Evolutionary conservation across 2,888 invertebrate species (phyloP).

Genomic region (Lumbricus terrestris): DNA sequence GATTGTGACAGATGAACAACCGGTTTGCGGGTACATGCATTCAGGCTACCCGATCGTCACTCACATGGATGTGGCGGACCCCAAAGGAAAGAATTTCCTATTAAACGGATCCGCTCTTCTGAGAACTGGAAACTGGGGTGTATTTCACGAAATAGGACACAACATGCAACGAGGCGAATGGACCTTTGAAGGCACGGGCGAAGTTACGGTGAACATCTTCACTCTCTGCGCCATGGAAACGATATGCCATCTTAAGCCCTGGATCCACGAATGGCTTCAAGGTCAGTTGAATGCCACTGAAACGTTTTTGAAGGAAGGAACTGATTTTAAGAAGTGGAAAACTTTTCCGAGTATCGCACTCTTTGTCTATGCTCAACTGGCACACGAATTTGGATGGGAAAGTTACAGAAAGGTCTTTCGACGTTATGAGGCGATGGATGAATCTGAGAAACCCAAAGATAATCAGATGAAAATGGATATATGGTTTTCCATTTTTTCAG

Average conservation of each 20-base stretch:
- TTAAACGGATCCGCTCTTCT: conserved; percentile 27
- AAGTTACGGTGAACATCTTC: conserved; percentile 44
- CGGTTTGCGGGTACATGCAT: conserved; percentile 41
- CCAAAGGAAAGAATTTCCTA: conserved; percentile 31
- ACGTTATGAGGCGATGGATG: not conserved
- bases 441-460: conserved; percentile 17
- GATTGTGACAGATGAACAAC: conserved; percentile 39
- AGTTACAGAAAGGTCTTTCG: conserved; percentile 37
- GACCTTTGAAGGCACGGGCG: conserved; percentile 41
- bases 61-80: conserved; percentile 37
- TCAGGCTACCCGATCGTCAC: conserved; percentile 44
- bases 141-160: conserved; percentile 46
- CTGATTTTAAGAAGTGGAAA: conserved; percentile 37
- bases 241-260: conserved; percentile 30
- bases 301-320: conserved; percentile 36
- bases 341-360: conserved; percentile 36
- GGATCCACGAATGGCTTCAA: conserved; percentile 39
- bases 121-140: conserved; percentile 39
- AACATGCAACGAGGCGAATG: conserved; percentile 42
- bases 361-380: conserved; percentile 40
- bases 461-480: conserved; percentile 40
- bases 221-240: conserved; percentile 41
- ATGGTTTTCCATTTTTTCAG: conserved; percentile 39
- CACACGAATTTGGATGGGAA: conserved; percentile 40
- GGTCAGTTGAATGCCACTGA: conserved; percentile 20